These are phyloP conservation scores for Porites rus DNA, from an alignment of 92 coral and sea anemone species.

Conservation along the genomic window DNA sequence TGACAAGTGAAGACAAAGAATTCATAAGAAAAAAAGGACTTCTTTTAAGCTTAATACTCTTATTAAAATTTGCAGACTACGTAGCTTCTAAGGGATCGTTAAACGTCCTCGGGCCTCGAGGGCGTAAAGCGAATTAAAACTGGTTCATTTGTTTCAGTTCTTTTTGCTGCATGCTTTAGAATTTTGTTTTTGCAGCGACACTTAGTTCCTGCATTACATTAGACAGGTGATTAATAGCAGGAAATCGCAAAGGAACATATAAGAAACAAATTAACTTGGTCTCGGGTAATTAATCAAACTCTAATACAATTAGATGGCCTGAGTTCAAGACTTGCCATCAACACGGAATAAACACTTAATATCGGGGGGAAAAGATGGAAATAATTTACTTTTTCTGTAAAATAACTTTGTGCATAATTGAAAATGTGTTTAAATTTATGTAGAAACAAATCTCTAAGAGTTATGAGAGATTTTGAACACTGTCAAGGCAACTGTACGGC, in stretches of 20 bases:
- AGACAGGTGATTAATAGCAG: constrained; percentile 55
- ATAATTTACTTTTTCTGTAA: too few species aligned
- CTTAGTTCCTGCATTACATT: constrained; percentile 35
- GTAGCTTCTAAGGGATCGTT: neutral
- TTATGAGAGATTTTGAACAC: too few species aligned
- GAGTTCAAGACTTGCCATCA: neutral
- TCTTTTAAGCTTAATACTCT: neutral
- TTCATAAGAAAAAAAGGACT: neutral
- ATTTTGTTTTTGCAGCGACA: constrained; percentile 31
- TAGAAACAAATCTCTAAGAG: too few species aligned
- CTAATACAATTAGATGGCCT: constrained; percentile 39
- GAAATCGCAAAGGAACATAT: constrained; percentile 43
- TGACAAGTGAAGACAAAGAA: constrained; percentile 31
- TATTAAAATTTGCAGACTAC: neutral
- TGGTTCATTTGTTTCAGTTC: neutral
- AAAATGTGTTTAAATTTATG: too few species aligned
- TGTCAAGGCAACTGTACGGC: too few species aligned
- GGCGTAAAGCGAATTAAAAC: neutral
- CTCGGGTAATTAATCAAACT: constrained; percentile 41
- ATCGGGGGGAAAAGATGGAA: too few species aligned
- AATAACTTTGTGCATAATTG: too few species aligned
- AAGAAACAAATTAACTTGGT: constrained; percentile 40
- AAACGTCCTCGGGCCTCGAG: neutral
- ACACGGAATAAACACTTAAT: too few species aligned
- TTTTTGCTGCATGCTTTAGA: neutral